Base-by-base conservation (phyloP, 2,113 vertebrate genomes). In the Collichthys lucidus region DNA sequence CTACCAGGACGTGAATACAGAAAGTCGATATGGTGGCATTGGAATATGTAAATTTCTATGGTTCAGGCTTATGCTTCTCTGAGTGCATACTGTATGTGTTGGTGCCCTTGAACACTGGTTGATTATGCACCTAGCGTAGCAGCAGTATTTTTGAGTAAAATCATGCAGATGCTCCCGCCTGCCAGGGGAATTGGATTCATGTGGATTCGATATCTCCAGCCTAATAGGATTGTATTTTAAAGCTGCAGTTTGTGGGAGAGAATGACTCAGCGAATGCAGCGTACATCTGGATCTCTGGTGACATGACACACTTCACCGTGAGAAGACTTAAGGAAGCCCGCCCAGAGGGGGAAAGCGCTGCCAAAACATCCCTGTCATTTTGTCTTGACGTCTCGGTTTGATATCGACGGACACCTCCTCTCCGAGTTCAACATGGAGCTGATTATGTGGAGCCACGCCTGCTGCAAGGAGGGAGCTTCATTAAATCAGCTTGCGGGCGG, bases 401-500 rank as follows among this genome's bases (percentile, higher is more conserved):
- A 80, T 74, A 26, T 26, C 22, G 1, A 46, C 12, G 4, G 56
- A 69, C 40, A 20, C 15, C 57, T n/a, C 73, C 65, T 74, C 19
- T 60, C 49, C 15, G 1, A 65, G 56, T 61, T 63, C 63, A 53
- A 81, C 83, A 79, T 52, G 15, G 20, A 62, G 3, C 82, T 82
- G 65, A 90, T 85, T 86, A 86, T 86, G 78, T 83, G 31, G 73
- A 79, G 59, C 70, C 81, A 68, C 66, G 86, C 67, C 74, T 29
- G 35, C 74, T 73, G 74, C 72, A 80, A 82, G 53, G 44, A 62
- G 53, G 53, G n/a, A n/a, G 66, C 77, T 79, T 85, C 74, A 87
- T 91, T 86, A 84, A 88, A 89, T 87, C 87, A 81, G 79, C 77
- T 80, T 82, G 74, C 17, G 50, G n/a, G 55, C 57, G 68, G 74